Evolutionary conservation across 2,888 invertebrate species (phyloP).

Genomic region (Ochropleura plecta): DNA sequence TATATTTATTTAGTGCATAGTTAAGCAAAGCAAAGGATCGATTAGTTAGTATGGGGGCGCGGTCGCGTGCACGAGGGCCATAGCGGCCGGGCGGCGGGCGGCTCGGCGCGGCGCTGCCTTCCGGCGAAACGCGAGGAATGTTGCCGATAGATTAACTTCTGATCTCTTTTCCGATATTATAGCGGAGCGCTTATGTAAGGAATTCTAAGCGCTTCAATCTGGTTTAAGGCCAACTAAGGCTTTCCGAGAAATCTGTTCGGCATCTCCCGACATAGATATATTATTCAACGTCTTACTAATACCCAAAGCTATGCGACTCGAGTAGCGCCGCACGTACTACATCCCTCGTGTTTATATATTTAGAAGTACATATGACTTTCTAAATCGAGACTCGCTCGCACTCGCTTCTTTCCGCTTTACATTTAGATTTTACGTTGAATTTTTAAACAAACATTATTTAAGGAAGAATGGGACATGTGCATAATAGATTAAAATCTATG

Average conservation of each 20-base stretch:
- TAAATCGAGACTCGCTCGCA: constrained; percentile 48
- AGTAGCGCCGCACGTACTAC: constrained; percentile 46
- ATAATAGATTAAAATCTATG: constrained; percentile 57
- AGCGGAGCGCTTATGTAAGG: constrained; percentile 88
- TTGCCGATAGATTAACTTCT: constrained; percentile 91
- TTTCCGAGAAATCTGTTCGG: constrained; percentile 76
- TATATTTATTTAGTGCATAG: constrained; percentile 73
- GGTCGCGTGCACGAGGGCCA: constrained; percentile 83
- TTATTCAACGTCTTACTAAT: constrained; percentile 65
- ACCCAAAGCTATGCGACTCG: constrained; percentile 56
- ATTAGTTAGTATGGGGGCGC: constrained; percentile 80
- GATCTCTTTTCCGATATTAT: constrained; percentile 91
- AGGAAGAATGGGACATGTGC: constrained; percentile 54
- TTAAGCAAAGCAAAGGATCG: constrained; percentile 82
- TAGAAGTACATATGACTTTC: constrained; percentile 55
- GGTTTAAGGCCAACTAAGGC: constrained; percentile 85
- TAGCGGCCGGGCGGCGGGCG: constrained; percentile 73
- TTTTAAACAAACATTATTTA: constrained; percentile 52
- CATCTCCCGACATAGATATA: constrained; percentile 71
- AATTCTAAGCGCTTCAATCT: constrained; percentile 89
- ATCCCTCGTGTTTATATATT: constrained; percentile 54
- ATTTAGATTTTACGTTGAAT: constrained; percentile 52
- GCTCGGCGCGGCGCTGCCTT: constrained; percentile 83
- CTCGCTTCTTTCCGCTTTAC: constrained; percentile 39
- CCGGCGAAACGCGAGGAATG: constrained; percentile 90